Percentiles rank a stretch among this genome's conserved stretches.
Evolutionary conservation across 1,140 invertebrate species (phyloP).

Genomic region (Drosophila melanica): DNA sequence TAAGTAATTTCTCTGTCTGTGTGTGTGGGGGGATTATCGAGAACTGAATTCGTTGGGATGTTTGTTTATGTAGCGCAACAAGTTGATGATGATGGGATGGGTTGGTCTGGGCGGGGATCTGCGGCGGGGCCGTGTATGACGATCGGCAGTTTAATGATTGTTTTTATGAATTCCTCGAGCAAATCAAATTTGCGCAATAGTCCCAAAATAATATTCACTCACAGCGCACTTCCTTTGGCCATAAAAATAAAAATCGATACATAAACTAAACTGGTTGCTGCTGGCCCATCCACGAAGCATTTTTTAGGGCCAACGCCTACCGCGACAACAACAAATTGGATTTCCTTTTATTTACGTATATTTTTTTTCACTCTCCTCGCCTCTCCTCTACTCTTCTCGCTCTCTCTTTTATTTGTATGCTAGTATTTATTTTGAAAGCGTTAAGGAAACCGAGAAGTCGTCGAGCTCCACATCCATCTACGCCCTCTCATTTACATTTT

Average conservation of each 20-base stretch:
- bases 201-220: slow-evolving; percentile 67
- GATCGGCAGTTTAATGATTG: slow-evolving; percentile 72
- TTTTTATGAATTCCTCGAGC: slow-evolving; percentile 64
- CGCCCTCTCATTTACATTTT: background rate
- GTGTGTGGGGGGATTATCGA: slow-evolving; percentile 14
- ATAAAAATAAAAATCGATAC: slow-evolving; percentile 70
- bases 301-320: background rate
- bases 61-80: slow-evolving; percentile 76
- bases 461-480: background rate
- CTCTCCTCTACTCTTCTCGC: slow-evolving; percentile 1
- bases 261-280: slow-evolving; percentile 40
- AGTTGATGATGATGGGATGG: slow-evolving; percentile 58
- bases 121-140: slow-evolving; percentile 30
- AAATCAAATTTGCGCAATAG: slow-evolving; percentile 70
- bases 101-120: slow-evolving; percentile 30
- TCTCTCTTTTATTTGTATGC: slow-evolving; percentile 29
- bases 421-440: slow-evolving; percentile 68
- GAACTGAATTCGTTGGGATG: slow-evolving; percentile 43
- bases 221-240: slow-evolving; percentile 51
- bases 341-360: slow-evolving; percentile 47
- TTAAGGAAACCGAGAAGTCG: slow-evolving; percentile 67
- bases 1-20: slow-evolving; percentile 57
- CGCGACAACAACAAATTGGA: slow-evolving; percentile 69
- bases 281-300: slow-evolving; percentile 5
- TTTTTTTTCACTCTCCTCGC: slow-evolving; percentile 3